Conservation (phyloP, 2,888 invertebrate genomes). For the Argyresthia albistria region DNA sequence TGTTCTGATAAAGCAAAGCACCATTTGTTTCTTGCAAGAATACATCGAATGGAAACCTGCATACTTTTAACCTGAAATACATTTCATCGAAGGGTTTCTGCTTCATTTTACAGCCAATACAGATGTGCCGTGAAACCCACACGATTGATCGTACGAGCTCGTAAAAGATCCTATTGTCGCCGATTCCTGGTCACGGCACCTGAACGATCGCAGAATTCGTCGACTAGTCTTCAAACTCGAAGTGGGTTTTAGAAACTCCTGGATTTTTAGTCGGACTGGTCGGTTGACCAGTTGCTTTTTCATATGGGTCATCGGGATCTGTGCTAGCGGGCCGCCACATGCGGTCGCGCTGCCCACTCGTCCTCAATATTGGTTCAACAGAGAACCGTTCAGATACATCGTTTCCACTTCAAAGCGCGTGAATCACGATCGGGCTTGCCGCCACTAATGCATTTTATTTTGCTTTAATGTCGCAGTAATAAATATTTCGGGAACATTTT, state of each 20-base stretch:
- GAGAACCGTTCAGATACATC: slow-evolving; percentile 17
- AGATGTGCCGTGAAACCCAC: slow-evolving; percentile 49
- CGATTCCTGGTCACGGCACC: slow-evolving; percentile 16
- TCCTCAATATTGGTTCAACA: slow-evolving; percentile 22
- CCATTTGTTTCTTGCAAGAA: too few species aligned
- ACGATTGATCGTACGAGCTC: slow-evolving; percentile 25
- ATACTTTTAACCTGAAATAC: too few species aligned
- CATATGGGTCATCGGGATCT: slow-evolving; percentile 45
- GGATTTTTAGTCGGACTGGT: slow-evolving; percentile 15
- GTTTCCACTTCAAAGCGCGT: slow-evolving; percentile 3
- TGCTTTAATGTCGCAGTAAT: not conserved
- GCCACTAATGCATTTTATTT: slow-evolving; percentile 3
- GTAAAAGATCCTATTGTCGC: slow-evolving; percentile 36
- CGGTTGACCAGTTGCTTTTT: slow-evolving; percentile 14
- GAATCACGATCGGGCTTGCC: not conserved
- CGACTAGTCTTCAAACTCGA: not conserved
- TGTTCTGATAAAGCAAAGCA: too few species aligned
- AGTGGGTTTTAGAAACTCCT: not conserved
- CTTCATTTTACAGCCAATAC: slow-evolving; percentile 18
- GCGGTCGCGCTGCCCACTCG: slow-evolving; percentile 23
- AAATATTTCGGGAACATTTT: not conserved
- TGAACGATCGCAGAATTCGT: slow-evolving; percentile 7
- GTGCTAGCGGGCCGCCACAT: slow-evolving; percentile 33
- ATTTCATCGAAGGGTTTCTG: too few species aligned
- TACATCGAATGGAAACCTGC: too few species aligned